phyloP scores from a whole-genome alignment of 2,888 invertebrate species.

The Andrena bicolor region DNA sequence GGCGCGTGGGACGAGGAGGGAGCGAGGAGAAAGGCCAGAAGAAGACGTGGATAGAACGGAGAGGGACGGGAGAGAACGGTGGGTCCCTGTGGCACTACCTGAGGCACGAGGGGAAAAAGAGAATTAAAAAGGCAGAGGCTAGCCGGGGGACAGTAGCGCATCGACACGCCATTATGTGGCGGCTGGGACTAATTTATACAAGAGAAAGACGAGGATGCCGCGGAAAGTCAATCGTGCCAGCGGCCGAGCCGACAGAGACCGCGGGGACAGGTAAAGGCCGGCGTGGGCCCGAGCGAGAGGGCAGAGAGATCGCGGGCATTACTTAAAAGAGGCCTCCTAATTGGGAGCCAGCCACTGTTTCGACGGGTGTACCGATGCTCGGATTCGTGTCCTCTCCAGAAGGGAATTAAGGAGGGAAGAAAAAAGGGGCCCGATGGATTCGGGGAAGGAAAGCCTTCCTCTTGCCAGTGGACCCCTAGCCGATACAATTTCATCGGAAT shows the following conservation, averaged over 20 bases:
- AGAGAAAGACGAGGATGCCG: slow-evolving; percentile 82
- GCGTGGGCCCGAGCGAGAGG: slow-evolving; percentile 41
- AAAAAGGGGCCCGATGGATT: slow-evolving; percentile 41
- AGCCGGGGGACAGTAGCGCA: slow-evolving; percentile 83
- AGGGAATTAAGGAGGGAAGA: slow-evolving; percentile 61
- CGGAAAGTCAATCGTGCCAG: slow-evolving; percentile 77
- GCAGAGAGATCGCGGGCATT: slow-evolving; percentile 72
- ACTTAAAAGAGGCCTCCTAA: slow-evolving; percentile 81
- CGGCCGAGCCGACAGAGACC: slow-evolving; percentile 39
- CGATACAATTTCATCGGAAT: slow-evolving; percentile 45
- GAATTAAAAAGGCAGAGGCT: slow-evolving; percentile 61
- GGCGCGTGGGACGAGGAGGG: slow-evolving; percentile 7
- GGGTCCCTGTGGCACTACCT: slow-evolving; percentile 15
- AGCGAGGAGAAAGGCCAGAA: slow-evolving; percentile 40
- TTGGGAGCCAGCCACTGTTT: slow-evolving; percentile 84
- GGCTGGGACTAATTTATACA: slow-evolving; percentile 85
- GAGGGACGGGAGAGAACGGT: slow-evolving; percentile 23
- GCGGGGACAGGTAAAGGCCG: slow-evolving; percentile 41
- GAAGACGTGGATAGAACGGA: slow-evolving; percentile 16
- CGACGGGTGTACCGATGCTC: slow-evolving; percentile 71
- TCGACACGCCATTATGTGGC: slow-evolving; percentile 85
- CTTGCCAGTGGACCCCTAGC: slow-evolving; percentile 10
- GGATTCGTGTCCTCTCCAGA: slow-evolving; percentile 67
- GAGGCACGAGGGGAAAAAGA: slow-evolving; percentile 51
- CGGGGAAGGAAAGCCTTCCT: slow-evolving; percentile 60